These are phyloP conservation scores for Ephialtes manifestator DNA, from an alignment of 2,888 invertebrate species.

Conservation along the genomic window DNA sequence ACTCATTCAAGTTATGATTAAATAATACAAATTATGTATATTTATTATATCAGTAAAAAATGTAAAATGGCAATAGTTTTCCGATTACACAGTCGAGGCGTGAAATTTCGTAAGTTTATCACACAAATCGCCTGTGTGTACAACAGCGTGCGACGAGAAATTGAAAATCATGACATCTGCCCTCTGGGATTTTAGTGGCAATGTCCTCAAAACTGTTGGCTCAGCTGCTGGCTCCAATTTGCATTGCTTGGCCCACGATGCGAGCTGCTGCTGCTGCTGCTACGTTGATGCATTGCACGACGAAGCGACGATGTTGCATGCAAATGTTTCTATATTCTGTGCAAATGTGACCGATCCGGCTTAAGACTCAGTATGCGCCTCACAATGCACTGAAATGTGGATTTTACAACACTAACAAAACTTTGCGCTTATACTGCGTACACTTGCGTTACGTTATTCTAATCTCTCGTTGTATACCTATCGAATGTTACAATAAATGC, in stretches of 20 bases:
- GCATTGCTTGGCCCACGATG: neutral
- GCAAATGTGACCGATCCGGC: slow-evolving; percentile 1
- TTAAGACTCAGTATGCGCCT: neutral
- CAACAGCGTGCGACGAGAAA: neutral
- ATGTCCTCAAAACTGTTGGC: slow-evolving; percentile 59
- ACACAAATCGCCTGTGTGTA: neutral
- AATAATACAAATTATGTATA: too few relatives aligned
- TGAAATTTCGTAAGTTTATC: neutral
- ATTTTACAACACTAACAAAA: neutral
- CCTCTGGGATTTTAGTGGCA: slow-evolving; percentile 30
- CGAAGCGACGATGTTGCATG: neutral
- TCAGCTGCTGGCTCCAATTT: slow-evolving; percentile 33
- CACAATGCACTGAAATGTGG: neutral
- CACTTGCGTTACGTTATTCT: neutral
- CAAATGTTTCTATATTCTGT: neutral
- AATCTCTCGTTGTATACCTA: neutral
- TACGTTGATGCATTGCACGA: slow-evolving; percentile 1
- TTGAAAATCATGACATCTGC: slow-evolving; percentile 48
- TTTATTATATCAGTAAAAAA: too few relatives aligned
- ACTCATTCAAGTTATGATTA: too few relatives aligned
- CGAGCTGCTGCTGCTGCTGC: neutral
- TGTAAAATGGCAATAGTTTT: neutral
- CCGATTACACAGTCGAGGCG: neutral
- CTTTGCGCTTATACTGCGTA: neutral
- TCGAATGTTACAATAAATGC: neutral